Base-by-base conservation (phyloP, 2,888 invertebrate species). In the Cantharis nigra region DNA sequence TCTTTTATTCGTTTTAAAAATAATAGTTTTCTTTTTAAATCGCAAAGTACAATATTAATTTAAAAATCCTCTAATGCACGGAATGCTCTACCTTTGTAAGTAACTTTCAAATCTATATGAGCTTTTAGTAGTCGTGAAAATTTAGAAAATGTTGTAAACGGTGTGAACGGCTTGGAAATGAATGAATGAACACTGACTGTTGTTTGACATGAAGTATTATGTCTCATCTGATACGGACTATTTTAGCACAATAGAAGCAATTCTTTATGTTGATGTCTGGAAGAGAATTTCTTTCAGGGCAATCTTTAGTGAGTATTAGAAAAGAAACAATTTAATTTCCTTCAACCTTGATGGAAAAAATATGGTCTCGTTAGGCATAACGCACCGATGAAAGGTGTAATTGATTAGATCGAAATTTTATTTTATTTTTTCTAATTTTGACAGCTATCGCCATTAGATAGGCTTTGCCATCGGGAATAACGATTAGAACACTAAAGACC, bases 141-240 rank as follows among this genome's bases (percentile, higher is more conserved):
- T 49, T 49, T 7, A 49, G n/a, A 49, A 49, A 49, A 49, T n/a
- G 49, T 49, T n/a, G 5, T 49, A 49, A 49, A 49, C n/a, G 5
- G 49, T n/a, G 49, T 9, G 49, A 49, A 49, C 49, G 49, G 49
- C 49, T 49, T 49, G 49, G 49, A 49, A 49, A 23, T 70, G 74
- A 70, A 69, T 70, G 76, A 69, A 69, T 73, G 76, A 73, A 70
- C 72, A 73, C 67, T 77, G 77, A 70, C 33, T 71, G 74, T 69
- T 77, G 74, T 77, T 73, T 77, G 77, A 77, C 77, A 74, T 71
- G 77, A 74, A 69, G 74, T 74, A 74, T 71, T 74, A 71, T 74
- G 71, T 77, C 74, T 70, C 71, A 77, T 77, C 77, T 77, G 71
- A 74, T 74, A 73, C 69, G 74, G 71, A 71, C 77, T 71, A 70